Evolutionary conservation across 2,113 vertebrate genomes (phyloP), one percentile per base, ranked within the genome.

Genomic region (Tenebrosternarchus preto): DNA sequence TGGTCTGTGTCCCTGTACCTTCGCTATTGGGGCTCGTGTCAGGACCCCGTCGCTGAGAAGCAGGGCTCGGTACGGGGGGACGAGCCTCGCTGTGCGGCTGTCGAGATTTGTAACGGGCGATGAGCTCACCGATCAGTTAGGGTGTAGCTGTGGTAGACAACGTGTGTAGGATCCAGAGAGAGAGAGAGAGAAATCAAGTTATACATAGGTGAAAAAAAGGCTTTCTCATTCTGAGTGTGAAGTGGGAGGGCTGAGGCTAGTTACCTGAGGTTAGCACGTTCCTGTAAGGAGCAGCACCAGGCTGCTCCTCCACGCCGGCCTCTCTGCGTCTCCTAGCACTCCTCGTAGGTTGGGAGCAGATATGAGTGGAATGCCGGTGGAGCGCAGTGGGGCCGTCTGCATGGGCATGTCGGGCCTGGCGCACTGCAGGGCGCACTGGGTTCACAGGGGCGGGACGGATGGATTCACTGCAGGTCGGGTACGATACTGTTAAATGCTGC

Each of bases 101-200:
- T 72, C 71, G 22, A 33, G 57, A 71, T 80, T 80, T 76, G 59
- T 74, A 71, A 24, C 56, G 71, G 63, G 9, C 5, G 76, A 73
- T 22, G 9, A 24, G 12, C 36, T 25, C 31, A 43, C 9, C 55
- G 63, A 80, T 76, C 25, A 5, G 33, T 80, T 71, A 31, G 20
- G 5, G 17, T 31, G 19, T 70, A 56, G 56, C 57, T 80, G 77
- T 72, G 57, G 9, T 43, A 61, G 56, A 70, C 67, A 19, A 19
- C 29, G 27, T 36, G 27, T 50, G 7, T 60, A 46, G 70, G n/a
- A 55, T 16, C 59, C 55, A 36, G 33, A 36, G 33, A 36, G 33
- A 36, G 3, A 36, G 33, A 36, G 33, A 4, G 33, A 36, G 33
- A 36, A 36, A 36, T 36, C 33, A 6, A 36, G 33, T 36, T 36